Percentiles rank a stretch among this genome's conserved stretches.
phyloP scores from a whole-genome alignment of 1,140 invertebrate species.

The Macrotrachela quadricornifera region DNA sequence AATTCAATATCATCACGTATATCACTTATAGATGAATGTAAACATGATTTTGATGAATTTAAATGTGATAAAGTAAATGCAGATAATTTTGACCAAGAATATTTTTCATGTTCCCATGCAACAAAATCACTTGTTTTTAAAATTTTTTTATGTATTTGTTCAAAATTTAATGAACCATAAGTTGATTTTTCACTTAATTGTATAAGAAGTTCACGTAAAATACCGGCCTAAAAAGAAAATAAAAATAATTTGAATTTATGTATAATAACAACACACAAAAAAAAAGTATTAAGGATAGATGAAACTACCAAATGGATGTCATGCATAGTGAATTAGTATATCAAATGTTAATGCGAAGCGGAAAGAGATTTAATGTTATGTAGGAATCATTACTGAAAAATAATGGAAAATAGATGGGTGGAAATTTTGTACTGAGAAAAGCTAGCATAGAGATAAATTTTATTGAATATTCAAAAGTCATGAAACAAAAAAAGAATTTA shows the following conservation, averaged over 20 bases:
- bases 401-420: too few species aligned
- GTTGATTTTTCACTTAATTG: conserved; percentile 1
- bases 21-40: conserved; percentile 17
- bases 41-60: background rate
- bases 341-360: too few species aligned
- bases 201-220: conserved; percentile 15
- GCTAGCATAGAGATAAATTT: too few species aligned
- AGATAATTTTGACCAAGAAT: conserved; percentile 65
- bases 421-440: too few species aligned
- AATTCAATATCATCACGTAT: conserved; percentile 37
- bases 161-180: conserved; percentile 36
- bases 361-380: too few species aligned
- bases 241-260: background rate
- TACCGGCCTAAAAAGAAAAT: conserved; percentile 32
- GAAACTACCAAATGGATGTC: too few species aligned
- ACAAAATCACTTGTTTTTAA: conserved; percentile 76
- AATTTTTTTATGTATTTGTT: conserved; percentile 82
- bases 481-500: too few species aligned
- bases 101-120: conserved; percentile 91
- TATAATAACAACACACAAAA: background rate
- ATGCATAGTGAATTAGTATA: too few species aligned
- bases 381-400: too few species aligned
- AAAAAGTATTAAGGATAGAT: too few species aligned
- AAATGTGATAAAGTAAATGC: conserved; percentile 70
- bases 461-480: too few species aligned